Evolutionary conservation across 2,797 vertebrate species (phyloP).

Genomic region (Lateolabrax maculatus): DNA sequence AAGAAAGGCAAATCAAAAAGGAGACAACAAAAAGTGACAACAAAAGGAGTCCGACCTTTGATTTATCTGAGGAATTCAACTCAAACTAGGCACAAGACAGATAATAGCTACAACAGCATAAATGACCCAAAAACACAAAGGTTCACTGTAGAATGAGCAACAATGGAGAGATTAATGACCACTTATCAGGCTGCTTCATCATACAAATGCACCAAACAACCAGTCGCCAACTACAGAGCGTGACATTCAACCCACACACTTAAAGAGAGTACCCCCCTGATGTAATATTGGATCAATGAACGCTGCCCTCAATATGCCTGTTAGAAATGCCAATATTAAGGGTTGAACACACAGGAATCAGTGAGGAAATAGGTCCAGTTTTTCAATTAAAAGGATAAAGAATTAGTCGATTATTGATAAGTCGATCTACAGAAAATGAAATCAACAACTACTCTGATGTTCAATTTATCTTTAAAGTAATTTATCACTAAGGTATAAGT

Average conservation of each 20-base stretch:
- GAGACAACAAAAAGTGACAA: not conserved
- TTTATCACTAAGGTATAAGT: too few relatives aligned
- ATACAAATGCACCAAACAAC: slow-evolving; percentile 20
- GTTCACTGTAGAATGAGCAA: slow-evolving; percentile 30
- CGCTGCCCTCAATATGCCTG: not conserved
- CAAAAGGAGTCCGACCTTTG: not conserved
- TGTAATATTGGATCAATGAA: not conserved
- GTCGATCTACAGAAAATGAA: too few relatives aligned
- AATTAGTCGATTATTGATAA: too few relatives aligned
- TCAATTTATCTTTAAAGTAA: not conserved
- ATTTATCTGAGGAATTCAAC: not conserved
- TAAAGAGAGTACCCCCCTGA: slow-evolving; percentile 13
- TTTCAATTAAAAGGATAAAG: not conserved
- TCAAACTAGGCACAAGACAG: not conserved
- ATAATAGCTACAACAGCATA: slow-evolving; percentile 5
- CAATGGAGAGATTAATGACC: slow-evolving; percentile 44
- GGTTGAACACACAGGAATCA: not conserved
- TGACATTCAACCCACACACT: slow-evolving; percentile 44
- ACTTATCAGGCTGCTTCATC: slow-evolving; percentile 46
- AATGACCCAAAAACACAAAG: slow-evolving; percentile 41
- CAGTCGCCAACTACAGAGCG: slow-evolving; percentile 13
- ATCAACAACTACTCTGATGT: not conserved
- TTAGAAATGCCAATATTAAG: not conserved
- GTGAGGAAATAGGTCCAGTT: not conserved
- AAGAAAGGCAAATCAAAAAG: not conserved